These are phyloP conservation scores for Drosophila paucipuncta DNA, from an alignment of 2,888 invertebrate genomes.

Conservation along the genomic window DNA sequence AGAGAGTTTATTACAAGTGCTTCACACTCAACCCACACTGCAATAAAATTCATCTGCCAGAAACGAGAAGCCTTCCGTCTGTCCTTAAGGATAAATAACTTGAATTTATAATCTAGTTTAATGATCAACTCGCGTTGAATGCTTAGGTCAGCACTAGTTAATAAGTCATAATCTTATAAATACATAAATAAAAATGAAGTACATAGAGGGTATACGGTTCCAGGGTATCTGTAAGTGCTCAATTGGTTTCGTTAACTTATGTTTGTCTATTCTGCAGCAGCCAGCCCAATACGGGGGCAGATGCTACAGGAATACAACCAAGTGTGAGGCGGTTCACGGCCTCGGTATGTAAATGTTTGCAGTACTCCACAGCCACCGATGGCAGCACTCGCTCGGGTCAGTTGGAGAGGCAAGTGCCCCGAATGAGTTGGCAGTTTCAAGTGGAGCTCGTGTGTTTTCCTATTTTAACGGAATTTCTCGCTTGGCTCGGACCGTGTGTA, in stretches of 20 bases:
- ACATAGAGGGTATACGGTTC: background rate
- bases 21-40: background rate
- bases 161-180: background rate
- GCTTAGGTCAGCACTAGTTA: no score
- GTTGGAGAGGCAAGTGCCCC: conserved; percentile 29
- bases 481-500: conserved; percentile 15
- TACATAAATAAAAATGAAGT: background rate
- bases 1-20: background rate
- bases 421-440: conserved; percentile 63
- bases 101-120: background rate
- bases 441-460: conserved; percentile 53
- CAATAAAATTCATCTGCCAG: background rate
- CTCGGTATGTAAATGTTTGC: conserved; percentile 66
- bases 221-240: conserved; percentile 6
- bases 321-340: conserved; percentile 58
- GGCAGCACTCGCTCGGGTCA: conserved; percentile 23
- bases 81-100: background rate
- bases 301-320: conserved; percentile 5
- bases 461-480: conserved; percentile 40
- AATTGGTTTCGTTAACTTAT: background rate
- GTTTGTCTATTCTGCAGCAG: conserved; percentile 23
- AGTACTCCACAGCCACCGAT: conserved; percentile 14
- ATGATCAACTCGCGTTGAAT: background rate
- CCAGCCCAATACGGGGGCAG: conserved; percentile 13
- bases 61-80: background rate